A percentile compares a stretch with the other conserved stretches of the same genome.
These are phyloP conservation scores for Prinia subflava DNA, from an alignment of 2,113 vertebrate genomes.

Conservation along the genomic window DNA sequence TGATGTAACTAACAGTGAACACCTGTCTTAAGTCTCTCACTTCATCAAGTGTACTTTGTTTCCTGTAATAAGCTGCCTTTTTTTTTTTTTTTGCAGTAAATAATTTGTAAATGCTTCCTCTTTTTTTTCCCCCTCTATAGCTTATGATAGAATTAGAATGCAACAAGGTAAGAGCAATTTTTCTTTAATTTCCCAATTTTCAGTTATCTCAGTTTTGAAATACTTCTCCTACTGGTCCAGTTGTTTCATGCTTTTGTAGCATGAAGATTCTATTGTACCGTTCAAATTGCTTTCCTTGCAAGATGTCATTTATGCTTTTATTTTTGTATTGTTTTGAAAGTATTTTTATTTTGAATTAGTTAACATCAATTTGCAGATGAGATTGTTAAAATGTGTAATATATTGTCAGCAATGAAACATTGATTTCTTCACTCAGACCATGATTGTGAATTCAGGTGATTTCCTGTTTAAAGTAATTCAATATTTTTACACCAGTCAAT, in stretches of 20 bases:
- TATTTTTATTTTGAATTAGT: not conserved
- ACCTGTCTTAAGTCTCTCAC: not conserved
- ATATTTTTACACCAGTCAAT: not conserved
- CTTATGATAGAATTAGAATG: constrained; percentile 47
- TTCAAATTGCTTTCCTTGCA: not conserved
- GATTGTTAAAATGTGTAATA: not conserved
- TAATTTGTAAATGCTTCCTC: not conserved
- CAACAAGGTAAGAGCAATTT: constrained; percentile 39
- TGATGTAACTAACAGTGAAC: not conserved
- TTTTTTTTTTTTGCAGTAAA: not conserved
- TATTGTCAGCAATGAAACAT: not conserved
- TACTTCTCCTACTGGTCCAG: not conserved
- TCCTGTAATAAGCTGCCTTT: not conserved
- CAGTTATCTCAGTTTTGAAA: not conserved
- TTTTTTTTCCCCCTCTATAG: not conserved
- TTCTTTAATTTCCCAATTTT: not conserved
- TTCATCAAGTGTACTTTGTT: not conserved
- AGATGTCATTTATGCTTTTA: not conserved
- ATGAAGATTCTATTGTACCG: not conserved
- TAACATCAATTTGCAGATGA: not conserved
- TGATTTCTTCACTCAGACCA: not conserved
- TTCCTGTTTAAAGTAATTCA: not conserved
- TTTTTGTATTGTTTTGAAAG: not conserved
- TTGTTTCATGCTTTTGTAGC: not conserved
- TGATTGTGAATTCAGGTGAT: not conserved